Evolutionary conservation across 2,113 vertebrate genomes (phyloP), one percentile per base, ranked within the genome.

Genomic region (Varanus salvator): DNA sequence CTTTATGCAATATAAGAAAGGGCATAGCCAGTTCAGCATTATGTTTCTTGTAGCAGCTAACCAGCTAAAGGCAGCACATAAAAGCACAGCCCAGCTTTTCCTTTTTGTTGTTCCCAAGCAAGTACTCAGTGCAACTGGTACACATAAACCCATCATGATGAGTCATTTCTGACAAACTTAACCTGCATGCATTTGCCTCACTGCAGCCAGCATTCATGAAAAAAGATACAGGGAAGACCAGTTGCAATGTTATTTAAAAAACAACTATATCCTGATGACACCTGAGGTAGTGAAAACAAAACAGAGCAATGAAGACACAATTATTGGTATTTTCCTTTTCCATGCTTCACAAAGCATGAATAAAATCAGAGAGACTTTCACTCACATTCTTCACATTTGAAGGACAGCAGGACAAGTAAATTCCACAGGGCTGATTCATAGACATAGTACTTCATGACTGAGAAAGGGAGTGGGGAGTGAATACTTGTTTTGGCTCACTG

Each of bases 301-400:
- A 31, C 9, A 6, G 66, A 52, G n/a, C 78, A 72, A 80, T 21
- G 8, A 80, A 81, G n/a, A 25, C 25, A 38, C 50, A 88, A 3
- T 57, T 31, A 74, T 74, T 54, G 38, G 31, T 3, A 54, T 82
- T 81, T 88, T 38, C n/a, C 50, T 81, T 88, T 23, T 81, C 48
- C 31, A 11, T 72, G 29, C 27, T 19, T 44, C 25, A 71, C 68
- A 34, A 25, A 80, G n/a, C 29, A 27, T 69, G 31, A 72, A 57
- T 44, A 17, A 80, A 72, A 80, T 72, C 80, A 48, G 68, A 71
- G 27, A 85, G 25, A 64, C 74, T 29, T 78, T 44, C 77, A 78
- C 50, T 50, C 76, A 68, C 57, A 87, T 87, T 77, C 74, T 31
- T 87, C 76, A 77, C 57, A 21, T 87, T 66, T 87, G 66, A 71